Conservation (phyloP, 2,888 invertebrate genomes). For the Tenthredo amoena region DNA sequence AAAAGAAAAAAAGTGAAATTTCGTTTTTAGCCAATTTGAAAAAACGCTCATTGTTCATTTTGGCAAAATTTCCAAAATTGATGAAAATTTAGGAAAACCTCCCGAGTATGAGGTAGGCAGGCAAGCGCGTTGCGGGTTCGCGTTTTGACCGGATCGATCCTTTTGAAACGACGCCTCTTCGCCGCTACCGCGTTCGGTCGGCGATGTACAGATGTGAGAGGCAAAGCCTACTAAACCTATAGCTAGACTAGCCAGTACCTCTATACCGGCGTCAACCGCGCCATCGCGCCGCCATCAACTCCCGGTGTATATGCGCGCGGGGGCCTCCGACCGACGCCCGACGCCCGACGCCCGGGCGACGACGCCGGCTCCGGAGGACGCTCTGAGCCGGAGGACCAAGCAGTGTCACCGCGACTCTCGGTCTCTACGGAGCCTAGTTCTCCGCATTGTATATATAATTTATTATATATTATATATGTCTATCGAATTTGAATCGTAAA, state of each 20-base stretch:
- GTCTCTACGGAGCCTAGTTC: constrained; percentile 32
- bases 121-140: not conserved
- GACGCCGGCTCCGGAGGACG: constrained; percentile 47
- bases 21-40: not conserved
- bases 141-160: constrained; percentile 36
- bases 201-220: not conserved
- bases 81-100: not conserved
- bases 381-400: constrained; percentile 26
- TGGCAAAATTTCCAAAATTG: not conserved
- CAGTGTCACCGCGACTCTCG: constrained; percentile 52
- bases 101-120: not conserved
- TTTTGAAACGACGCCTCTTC: constrained; percentile 29
- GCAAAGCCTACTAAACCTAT: not conserved
- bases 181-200: constrained; percentile 4
- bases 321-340: constrained; percentile 33
- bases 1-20: not conserved
- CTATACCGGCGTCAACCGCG: constrained; percentile 30
- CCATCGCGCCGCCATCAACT: constrained; percentile 23
- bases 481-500: not conserved
- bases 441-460: constrained; percentile 21
- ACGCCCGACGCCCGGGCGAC: constrained; percentile 38
- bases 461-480: constrained; percentile 11
- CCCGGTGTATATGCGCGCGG: constrained; percentile 38
- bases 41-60: not conserved
- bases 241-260: not conserved